phyloP scores from a whole-genome alignment of 2,888 invertebrate species.

The Caenorhabditis sp. region DNA sequence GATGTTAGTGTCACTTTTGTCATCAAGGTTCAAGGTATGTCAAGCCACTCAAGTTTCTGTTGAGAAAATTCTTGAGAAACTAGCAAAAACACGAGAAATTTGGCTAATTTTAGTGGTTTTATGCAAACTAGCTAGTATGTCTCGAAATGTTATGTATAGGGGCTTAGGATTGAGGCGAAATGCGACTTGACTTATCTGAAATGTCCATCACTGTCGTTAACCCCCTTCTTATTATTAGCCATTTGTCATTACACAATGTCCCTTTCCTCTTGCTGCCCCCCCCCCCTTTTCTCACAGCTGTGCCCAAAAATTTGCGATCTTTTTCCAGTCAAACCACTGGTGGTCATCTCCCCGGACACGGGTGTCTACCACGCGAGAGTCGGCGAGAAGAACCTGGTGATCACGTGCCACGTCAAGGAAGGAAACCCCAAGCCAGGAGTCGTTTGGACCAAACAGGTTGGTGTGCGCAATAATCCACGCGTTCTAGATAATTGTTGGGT shows the following conservation, averaged over 20 bases:
- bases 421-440: constrained; percentile 72
- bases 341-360: constrained; percentile 55
- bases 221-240: constrained; percentile 39
- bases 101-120: no score
- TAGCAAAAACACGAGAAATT: no score
- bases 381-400: constrained; percentile 60
- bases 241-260: constrained; percentile 56
- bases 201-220: constrained; percentile 27
- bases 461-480: no score
- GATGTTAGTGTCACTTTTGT: constrained; percentile 48
- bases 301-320: neutral
- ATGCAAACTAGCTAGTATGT: no score
- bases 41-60: no score
- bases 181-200: constrained; percentile 27
- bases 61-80: no score
- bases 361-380: constrained; percentile 55
- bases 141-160: no score
- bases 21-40: constrained; percentile 63
- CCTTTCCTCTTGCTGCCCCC: neutral
- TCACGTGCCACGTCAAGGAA: constrained; percentile 67
- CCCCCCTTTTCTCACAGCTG: constrained; percentile 6
- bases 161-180: no score
- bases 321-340: constrained; percentile 59
- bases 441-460: constrained; percentile 63
- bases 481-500: constrained; percentile 32